Evolutionary conservation across 2,888 invertebrate genomes (phyloP), one percentile per base, ranked within the genome.

Genomic region (Argynnis bischoffii): DNA sequence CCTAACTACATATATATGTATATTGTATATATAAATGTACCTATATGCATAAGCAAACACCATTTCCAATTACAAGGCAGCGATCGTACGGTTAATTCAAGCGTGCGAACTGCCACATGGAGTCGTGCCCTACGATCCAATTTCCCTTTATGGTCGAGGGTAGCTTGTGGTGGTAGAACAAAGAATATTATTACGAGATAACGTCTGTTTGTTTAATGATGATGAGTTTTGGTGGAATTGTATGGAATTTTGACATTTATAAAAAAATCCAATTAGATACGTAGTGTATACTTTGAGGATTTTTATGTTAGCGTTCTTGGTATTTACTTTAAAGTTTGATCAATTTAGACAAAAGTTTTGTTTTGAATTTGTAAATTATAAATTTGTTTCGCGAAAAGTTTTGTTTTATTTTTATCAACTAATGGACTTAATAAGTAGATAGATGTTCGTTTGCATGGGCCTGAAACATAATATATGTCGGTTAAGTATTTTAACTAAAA

Each of bases 71-170:
- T 88, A 87, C 80, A 74, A 78, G 75, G 75, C 73, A 76, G 74
- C 79, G 77, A 81, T 78, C 70, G 80, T 76, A 74, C 70, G 75
- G 74, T 78, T 85, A 82, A 84, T 82, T 79, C 76, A 69, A 76
- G 72, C 84, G 86, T 89, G 89, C 71, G 88, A 88, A 86, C 71
- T 69, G 69, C 70, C 83, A 79, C 76, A 75, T 83, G 83, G 72
- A 74, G 64, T 69, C 73, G 75, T 77, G 78, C 81, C 80, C 80
- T 79, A 74, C 72, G 75, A 77, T 85, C 82, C 88, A 87, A 87
- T 88, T 87, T 88, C 81, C 86, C 81, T 88, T 88, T 85, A 88
- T 84, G 79, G 73, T 65, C 70, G 72, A 73, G 77, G 75, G 75
- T 72, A 70, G 72, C 72, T 71, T 69, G 71, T 66, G 71, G 73